Conservation (phyloP, 2,888 invertebrate species). For the Hedya salicella region DNA sequence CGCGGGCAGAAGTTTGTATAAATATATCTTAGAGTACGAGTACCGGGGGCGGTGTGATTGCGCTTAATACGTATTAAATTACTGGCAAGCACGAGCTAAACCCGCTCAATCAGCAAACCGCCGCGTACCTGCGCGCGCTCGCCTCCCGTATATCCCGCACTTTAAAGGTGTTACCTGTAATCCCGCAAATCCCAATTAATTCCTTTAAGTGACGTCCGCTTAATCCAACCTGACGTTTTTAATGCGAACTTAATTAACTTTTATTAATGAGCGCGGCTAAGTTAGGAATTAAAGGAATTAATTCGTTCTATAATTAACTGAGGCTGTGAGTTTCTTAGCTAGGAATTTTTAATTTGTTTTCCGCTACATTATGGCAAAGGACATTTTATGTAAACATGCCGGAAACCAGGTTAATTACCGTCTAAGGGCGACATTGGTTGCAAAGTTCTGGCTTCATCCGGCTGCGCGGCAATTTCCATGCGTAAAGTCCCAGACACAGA, state of each 20-base stretch:
- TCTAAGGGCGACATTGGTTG: neutral
- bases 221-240: conserved; percentile 75
- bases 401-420: neutral
- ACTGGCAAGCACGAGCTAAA: too few species aligned
- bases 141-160: conserved; percentile 48
- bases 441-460: too few species aligned
- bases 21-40: too few species aligned
- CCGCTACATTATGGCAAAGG: conserved; percentile 1
- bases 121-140: neutral
- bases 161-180: conserved; percentile 67
- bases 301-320: conserved; percentile 34
- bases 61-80: too few species aligned
- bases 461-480: too few species aligned
- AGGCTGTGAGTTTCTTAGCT: neutral
- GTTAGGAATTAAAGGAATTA: conserved; percentile 48
- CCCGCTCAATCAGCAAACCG: neutral
- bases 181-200: conserved; percentile 77
- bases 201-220: conserved; percentile 73
- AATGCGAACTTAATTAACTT: conserved; percentile 79
- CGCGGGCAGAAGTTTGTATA: too few species aligned
- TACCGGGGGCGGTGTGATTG: too few species aligned
- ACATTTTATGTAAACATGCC: neutral
- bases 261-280: conserved; percentile 71
- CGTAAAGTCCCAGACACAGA: too few species aligned
- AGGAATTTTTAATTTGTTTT: conserved; percentile 15